These are phyloP conservation scores for Limnothrissa miodon DNA, from an alignment of 2,113 vertebrate genomes.

Conservation along the genomic window DNA sequence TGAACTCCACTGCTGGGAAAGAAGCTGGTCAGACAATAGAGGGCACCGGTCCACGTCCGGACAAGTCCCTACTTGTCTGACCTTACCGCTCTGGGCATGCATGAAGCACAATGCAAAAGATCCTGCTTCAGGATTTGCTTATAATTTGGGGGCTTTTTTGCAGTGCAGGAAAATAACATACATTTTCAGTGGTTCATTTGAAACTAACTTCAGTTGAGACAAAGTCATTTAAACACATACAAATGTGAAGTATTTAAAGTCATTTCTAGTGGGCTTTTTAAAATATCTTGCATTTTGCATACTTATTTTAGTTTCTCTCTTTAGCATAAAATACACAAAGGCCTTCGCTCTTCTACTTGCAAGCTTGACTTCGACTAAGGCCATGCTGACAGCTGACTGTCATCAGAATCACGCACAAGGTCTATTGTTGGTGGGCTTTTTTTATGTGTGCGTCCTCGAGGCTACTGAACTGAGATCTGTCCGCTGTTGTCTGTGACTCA, in stretches of 20 bases:
- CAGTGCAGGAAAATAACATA: not conserved
- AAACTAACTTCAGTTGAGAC: not conserved
- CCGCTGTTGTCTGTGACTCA: constrained; percentile 59
- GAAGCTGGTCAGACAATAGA: constrained; percentile 65
- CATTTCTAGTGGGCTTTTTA: not conserved
- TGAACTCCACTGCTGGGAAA: constrained; percentile 67
- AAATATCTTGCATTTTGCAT: constrained; percentile 5
- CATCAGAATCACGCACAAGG: not conserved
- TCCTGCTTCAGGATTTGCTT: not conserved
- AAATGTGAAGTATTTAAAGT: not conserved
- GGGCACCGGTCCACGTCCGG: constrained; percentile 69
- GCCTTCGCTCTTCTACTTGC: not conserved
- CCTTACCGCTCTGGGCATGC: constrained; percentile 47
- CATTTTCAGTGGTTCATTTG: not conserved
- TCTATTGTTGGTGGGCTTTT: not conserved
- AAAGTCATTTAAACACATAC: not conserved
- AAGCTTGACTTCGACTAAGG: not conserved
- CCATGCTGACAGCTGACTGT: not conserved
- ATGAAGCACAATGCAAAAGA: not conserved
- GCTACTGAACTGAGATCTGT: constrained; percentile 50
- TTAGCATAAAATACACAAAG: not conserved
- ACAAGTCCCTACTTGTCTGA: constrained; percentile 70
- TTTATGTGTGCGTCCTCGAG: constrained; percentile 37
- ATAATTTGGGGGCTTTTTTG: not conserved
- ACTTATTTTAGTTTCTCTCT: constrained; percentile 12